Percentiles rank a stretch among this genome's conserved stretches.
Conservation (phyloP, 1,140 invertebrate genomes). For the Drosophila grimshawi region DNA sequence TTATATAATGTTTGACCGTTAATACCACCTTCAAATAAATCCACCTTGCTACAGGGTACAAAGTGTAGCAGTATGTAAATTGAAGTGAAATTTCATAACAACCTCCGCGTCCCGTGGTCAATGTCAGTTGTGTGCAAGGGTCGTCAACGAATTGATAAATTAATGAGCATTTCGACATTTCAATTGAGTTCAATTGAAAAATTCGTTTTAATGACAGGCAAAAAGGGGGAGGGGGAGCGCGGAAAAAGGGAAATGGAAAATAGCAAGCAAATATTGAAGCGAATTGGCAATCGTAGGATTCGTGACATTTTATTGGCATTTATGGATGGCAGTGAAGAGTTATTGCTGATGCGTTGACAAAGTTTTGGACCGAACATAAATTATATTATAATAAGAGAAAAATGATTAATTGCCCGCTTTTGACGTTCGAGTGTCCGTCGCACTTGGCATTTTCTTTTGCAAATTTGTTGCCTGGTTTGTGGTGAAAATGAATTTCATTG, state of each 20-base stretch:
- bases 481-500: slow-evolving; percentile 40
- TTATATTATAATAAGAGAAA: slow-evolving; percentile 31
- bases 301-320: slow-evolving; percentile 54
- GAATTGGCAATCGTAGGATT: slow-evolving; percentile 9
- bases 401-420: slow-evolving; percentile 57
- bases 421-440: slow-evolving; percentile 29
- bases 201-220: slow-evolving; percentile 56
- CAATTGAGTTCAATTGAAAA: slow-evolving; percentile 62
- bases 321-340: slow-evolving; percentile 42
- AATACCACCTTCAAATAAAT: neutral
- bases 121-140: neutral
- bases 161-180: slow-evolving; percentile 70
- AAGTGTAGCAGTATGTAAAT: slow-evolving; percentile 24
- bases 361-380: slow-evolving; percentile 46
- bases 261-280: slow-evolving; percentile 2
- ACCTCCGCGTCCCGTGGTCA: neutral
- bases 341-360: slow-evolving; percentile 32
- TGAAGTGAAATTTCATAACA: slow-evolving; percentile 13
- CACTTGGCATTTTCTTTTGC: neutral
- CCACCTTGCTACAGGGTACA: neutral
- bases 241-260: neutral
- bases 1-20: too few relatives aligned
- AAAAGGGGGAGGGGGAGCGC: neutral
- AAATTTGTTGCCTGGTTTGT: too few relatives aligned
- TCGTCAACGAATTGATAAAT: slow-evolving; percentile 58